A percentile compares a stretch with the other conserved stretches of the same genome.
These are phyloP conservation scores for Ranitomeya imitator DNA, from an alignment of 2,113 vertebrate species.

Conservation along the genomic window DNA sequence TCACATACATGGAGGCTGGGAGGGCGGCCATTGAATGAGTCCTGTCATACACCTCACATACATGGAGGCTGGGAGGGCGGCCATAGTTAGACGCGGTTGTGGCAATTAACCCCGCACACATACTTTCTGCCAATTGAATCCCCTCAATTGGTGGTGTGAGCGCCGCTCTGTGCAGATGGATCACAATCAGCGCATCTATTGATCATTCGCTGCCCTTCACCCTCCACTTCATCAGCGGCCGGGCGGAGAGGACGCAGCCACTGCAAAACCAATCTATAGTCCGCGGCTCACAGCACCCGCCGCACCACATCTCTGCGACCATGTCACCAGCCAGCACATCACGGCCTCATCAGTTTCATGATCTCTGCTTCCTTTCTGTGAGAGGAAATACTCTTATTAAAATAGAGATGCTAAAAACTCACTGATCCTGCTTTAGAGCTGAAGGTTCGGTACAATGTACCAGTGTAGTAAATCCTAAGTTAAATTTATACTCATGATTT, in stretches of 20 bases:
- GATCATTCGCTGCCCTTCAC: constrained; percentile 24
- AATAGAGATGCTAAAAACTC: neutral
- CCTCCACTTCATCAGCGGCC: constrained; percentile 9
- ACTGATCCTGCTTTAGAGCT: neutral
- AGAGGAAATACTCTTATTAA: too few species aligned
- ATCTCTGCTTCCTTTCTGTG: too few species aligned
- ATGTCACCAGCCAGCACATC: neutral
- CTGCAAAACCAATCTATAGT: neutral
- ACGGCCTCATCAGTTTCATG: too few species aligned
- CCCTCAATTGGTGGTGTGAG: neutral
- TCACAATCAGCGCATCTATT: neutral
- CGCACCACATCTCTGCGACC: neutral
- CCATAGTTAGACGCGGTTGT: neutral
- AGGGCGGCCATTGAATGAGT: too few species aligned
- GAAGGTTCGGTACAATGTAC: neutral
- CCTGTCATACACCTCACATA: neutral
- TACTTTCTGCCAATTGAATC: constrained; percentile 10
- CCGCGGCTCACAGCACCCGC: neutral
- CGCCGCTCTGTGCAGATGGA: neutral
- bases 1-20: too few species aligned
- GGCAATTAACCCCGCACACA: neutral
- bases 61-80: neutral
- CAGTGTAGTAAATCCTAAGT: neutral
- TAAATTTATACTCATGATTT: too few species aligned
- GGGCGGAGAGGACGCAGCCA: neutral